phyloP scores from a whole-genome alignment of 92 coral and sea anemone species.

The Plumapathes pennacea region DNA sequence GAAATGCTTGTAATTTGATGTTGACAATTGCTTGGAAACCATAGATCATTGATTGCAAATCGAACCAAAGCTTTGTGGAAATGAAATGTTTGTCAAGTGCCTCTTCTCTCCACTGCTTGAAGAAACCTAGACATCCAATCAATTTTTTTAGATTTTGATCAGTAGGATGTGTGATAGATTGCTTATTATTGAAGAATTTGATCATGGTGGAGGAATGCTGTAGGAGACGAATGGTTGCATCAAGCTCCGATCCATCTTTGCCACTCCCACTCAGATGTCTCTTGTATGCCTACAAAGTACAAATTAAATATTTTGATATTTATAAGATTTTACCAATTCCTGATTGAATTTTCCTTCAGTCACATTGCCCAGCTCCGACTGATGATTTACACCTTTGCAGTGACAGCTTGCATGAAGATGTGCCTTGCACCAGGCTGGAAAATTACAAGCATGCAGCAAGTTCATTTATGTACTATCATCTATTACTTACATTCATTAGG shows the following conservation, averaged over 20 bases:
- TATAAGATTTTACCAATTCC: too few species aligned
- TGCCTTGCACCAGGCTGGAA: too few species aligned
- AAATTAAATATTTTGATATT: too few species aligned
- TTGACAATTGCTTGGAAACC: conserved; percentile 38
- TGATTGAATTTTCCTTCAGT: background rate
- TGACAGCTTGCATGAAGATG: too few species aligned
- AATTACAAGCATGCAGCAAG: background rate
- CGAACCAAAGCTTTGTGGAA: conserved; percentile 45
- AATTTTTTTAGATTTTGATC: conserved; percentile 15
- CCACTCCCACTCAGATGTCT: conserved; percentile 15
- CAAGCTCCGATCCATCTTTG: conserved; percentile 22
- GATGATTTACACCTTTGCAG: too few species aligned
- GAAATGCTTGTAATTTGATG: conserved; percentile 38
- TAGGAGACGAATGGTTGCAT: conserved; percentile 22
- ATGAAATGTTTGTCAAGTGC: conserved; percentile 6
- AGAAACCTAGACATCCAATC: conserved; percentile 1
- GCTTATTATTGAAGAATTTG: conserved; percentile 31
- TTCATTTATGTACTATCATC: background rate
- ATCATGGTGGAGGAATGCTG: conserved; percentile 16
- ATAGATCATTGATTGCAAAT: conserved; percentile 39
- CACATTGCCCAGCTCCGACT: too few species aligned
- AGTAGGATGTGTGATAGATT: background rate
- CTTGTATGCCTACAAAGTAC: conserved; percentile 27
- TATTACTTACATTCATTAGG: conserved; percentile 31
- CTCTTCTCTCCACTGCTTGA: conserved; percentile 26